phyloP scores from a whole-genome alignment of 2,888 invertebrate species.

The Nemotelus pantherinus region DNA sequence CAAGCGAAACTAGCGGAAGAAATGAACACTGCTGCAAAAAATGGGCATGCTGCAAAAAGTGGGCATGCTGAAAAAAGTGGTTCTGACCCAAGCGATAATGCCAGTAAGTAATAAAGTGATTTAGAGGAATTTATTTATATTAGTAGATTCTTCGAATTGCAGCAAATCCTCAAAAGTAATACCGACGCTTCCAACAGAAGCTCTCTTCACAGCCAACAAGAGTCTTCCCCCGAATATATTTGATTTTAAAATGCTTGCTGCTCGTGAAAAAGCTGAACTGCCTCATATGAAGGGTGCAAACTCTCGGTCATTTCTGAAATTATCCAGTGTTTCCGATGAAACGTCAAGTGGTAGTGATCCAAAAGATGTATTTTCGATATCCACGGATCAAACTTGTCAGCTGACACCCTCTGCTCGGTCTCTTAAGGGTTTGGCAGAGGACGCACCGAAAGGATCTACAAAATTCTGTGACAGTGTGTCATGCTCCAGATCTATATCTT shows the following conservation, averaged over 20 bases:
- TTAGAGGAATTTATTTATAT: not conserved
- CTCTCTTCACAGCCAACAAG: too few species aligned
- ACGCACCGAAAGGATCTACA: too few species aligned
- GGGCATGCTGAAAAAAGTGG: not conserved
- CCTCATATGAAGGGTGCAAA: too few species aligned
- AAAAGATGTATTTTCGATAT: not conserved
- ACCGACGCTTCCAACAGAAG: not conserved
- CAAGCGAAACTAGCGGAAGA: too few species aligned
- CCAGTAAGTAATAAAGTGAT: not conserved
- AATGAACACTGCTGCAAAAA: too few species aligned
- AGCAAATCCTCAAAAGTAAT: not conserved
- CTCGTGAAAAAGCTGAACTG: too few species aligned
- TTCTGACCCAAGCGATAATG: not conserved
- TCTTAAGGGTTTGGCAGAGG: not conserved
- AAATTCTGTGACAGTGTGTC: conserved; percentile 21
- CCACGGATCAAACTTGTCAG: too few species aligned
- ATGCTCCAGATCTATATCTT: not conserved
- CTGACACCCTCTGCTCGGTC: not conserved
- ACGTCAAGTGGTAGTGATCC: not conserved
- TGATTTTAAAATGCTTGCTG: too few species aligned
- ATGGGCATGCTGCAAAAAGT: too few species aligned
- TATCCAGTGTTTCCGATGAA: not conserved
- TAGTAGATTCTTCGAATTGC: not conserved
- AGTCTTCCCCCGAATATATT: too few species aligned
- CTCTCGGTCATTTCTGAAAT: not conserved